phyloP scores from a whole-genome alignment of 2,113 vertebrate genomes.

The Chinchilla lanigera region DNA sequence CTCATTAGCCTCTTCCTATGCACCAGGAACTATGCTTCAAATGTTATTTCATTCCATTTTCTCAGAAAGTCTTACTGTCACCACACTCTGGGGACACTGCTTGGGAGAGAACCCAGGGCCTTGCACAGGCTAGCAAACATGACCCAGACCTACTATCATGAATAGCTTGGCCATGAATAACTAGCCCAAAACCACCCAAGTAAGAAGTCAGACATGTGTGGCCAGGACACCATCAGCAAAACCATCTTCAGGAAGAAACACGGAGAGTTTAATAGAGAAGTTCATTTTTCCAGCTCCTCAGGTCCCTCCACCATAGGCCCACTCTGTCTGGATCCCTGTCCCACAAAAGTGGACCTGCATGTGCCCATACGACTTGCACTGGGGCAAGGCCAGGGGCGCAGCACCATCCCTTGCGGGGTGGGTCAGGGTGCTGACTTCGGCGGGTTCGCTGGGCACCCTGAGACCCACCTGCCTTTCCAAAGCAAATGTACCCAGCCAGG shows the following conservation, averaged over 20 bases:
- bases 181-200: neutral
- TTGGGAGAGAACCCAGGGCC: neutral
- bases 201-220: neutral
- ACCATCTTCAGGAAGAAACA: neutral
- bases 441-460: neutral
- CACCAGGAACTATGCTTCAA: neutral
- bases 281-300: neutral
- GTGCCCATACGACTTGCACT: fast-evolving
- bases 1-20: neutral
- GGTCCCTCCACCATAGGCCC: neutral
- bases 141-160: too few relatives aligned
- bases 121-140: neutral
- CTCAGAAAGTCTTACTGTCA: neutral
- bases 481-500: neutral
- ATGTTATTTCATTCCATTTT: neutral
- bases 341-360: neutral
- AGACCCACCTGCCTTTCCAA: neutral
- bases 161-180: neutral
- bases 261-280: neutral
- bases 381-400: fast-evolving
- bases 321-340: neutral
- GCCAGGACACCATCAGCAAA: neutral
- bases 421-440: neutral
- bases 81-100: neutral
- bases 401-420: neutral